Evolutionary conservation across 2,797 vertebrate genomes (phyloP).

Genomic region (Spheniscus humboldti): DNA sequence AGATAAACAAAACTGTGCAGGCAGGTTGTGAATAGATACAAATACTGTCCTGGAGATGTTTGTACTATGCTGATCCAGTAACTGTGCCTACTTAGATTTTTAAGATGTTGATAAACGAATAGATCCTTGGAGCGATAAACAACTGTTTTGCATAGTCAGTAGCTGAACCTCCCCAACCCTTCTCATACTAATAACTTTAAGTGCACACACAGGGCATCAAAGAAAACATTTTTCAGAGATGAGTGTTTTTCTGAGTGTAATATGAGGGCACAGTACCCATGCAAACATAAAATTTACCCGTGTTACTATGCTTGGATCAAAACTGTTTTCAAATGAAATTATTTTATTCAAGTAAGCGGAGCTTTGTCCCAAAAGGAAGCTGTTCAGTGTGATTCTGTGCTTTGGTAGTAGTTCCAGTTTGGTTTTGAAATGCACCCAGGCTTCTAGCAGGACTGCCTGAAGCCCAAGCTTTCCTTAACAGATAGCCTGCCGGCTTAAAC

Average conservation of each 20-base stretch:
- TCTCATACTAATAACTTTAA: not conserved
- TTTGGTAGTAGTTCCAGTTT: not conserved
- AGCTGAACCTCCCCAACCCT: not conserved
- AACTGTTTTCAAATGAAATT: not conserved
- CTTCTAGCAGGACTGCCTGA: not conserved
- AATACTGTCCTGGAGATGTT: not conserved
- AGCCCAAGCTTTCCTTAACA: not conserved
- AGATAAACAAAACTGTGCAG: not conserved
- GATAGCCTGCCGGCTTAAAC: not conserved
- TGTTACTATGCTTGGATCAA: not conserved
- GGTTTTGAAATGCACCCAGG: not conserved
- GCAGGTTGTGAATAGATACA: not conserved
- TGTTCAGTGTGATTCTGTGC: not conserved
- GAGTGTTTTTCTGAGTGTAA: not conserved
- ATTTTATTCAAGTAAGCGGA: not conserved
- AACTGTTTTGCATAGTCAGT: not conserved
- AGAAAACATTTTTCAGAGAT: not conserved
- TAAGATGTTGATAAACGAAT: not conserved
- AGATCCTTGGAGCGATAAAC: not conserved
- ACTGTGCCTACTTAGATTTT: not conserved
- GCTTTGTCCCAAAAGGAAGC: not conserved
- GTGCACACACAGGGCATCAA: not conserved
- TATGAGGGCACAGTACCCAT: not conserved
- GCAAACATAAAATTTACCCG: not conserved
- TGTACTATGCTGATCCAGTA: not conserved